A percentile compares a stretch with the other conserved stretches of the same genome.
These are phyloP conservation scores for Eupithecia tripunctaria DNA, from an alignment of 2,888 invertebrate genomes.

Conservation along the genomic window DNA sequence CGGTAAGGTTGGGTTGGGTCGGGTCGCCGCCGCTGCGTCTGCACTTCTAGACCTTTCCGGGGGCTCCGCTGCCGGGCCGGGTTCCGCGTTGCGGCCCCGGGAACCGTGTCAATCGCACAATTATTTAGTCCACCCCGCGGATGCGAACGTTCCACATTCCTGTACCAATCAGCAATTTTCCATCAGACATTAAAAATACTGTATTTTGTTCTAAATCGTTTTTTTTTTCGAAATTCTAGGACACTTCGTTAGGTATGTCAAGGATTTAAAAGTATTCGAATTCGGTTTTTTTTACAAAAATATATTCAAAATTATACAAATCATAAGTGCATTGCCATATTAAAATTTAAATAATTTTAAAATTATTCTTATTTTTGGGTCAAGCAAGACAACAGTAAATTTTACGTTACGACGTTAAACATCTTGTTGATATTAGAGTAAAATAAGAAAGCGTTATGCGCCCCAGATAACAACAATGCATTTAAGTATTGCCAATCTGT, in stretches of 20 bases:
- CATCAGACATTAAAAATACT: not conserved
- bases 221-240: not conserved
- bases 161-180: not conserved
- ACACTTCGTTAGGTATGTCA: not conserved
- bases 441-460: not conserved
- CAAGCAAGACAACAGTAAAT: not conserved
- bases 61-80: slow-evolving; percentile 49
- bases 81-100: slow-evolving; percentile 61
- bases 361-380: not conserved
- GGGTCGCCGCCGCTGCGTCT: slow-evolving; percentile 60
- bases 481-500: not conserved
- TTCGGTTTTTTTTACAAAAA: not conserved
- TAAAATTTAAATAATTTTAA: not conserved
- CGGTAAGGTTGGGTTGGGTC: slow-evolving; percentile 57
- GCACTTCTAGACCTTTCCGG: slow-evolving; percentile 48
- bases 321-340: not conserved
- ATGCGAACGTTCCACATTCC: slow-evolving; percentile 25
- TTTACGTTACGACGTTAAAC: not conserved
- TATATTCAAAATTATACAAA: not conserved
- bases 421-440: not conserved
- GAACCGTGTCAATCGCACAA: slow-evolving; percentile 57
- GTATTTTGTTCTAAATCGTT: too few species aligned
- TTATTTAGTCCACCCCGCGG: slow-evolving; percentile 46
- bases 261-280: too few species aligned
- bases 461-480: not conserved